A percentile compares a stretch with the other conserved stretches of the same genome.
Conservation (phyloP, 2,888 invertebrate genomes). For the Crossocerus cetratus region DNA sequence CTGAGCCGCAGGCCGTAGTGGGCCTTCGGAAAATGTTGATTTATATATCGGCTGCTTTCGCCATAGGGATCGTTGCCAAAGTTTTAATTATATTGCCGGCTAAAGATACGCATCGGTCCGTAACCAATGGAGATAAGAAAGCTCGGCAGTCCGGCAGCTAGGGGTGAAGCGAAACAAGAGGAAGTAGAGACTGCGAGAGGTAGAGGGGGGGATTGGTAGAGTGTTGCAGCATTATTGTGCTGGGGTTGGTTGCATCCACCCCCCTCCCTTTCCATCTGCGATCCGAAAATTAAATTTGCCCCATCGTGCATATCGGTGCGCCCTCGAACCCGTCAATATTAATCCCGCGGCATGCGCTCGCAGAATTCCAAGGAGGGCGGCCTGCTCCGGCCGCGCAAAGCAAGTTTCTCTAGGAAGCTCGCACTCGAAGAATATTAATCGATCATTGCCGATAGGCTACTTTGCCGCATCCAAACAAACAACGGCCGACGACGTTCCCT, state of each 20-base stretch:
- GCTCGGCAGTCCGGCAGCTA: slow-evolving; percentile 34
- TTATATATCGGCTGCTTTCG: slow-evolving; percentile 47
- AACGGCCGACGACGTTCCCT: too few relatives aligned
- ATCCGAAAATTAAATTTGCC: slow-evolving; percentile 62
- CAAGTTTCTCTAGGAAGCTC: slow-evolving; percentile 23
- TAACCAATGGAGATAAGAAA: slow-evolving; percentile 56
- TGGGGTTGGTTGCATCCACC: neutral
- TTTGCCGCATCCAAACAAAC: too few relatives aligned
- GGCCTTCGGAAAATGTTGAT: slow-evolving; percentile 30
- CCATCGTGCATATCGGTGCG: slow-evolving; percentile 51
- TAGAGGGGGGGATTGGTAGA: too few relatives aligned
- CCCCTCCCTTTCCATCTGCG: neutral
- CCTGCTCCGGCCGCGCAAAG: slow-evolving; percentile 31
- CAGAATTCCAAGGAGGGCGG: slow-evolving; percentile 51
- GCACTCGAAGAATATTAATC: slow-evolving; percentile 51
- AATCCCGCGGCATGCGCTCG: slow-evolving; percentile 56
- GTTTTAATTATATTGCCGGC: slow-evolving; percentile 62
- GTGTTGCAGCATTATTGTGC: too few relatives aligned
- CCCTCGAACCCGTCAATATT: slow-evolving; percentile 63
- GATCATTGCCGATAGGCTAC: slow-evolving; percentile 21
- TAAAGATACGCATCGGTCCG: slow-evolving; percentile 47
- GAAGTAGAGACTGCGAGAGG: too few relatives aligned
- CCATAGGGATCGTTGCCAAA: slow-evolving; percentile 47
- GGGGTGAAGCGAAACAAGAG: slow-evolving; percentile 10
- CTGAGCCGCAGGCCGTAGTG: too few relatives aligned